Base-by-base conservation (phyloP, 2,113 vertebrate species). In the Pionites leucogaster region DNA sequence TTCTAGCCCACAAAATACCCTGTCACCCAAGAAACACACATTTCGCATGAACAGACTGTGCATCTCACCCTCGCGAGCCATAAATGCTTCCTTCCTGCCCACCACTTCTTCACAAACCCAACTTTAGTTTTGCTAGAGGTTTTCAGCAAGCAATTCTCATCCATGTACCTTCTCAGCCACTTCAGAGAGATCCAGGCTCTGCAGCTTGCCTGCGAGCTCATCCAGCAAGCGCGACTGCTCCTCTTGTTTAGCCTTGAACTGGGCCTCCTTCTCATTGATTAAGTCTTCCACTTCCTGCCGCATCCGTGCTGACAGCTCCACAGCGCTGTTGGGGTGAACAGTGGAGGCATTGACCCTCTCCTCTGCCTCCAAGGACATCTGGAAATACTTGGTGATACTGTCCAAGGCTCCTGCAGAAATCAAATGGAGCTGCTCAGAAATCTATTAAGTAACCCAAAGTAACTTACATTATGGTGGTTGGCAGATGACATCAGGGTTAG, bases 301-400 rank as follows among this genome's bases (percentile, higher is more conserved):
- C 1, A 97, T 97, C 46, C 89, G 65, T 0, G 95, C 96, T 0
- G 99, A 99, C 84, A 98, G 98, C 74, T 98, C 98, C 86, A 99
- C 96, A 0, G 97, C 42, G 39, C 98, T 99, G 41, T 96, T 97
- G 0, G 98, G 92, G 41, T 98, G 91, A 12, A 96, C 90, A 67
- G 98, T 98, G 49, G 99, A 99, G 63, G 98, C 98, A 52, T 99
- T 99, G 29, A 98, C 98, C 88, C 97, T 98, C 68, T 96, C 97
- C 95, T 99, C 99, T 29, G 99, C 99, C 39, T 97, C 98, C 63
- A 98, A 95, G 74, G 99, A 99, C 97, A 98, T 98, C 96, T 99
- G 98, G 96, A 98, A 99, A 93, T 99, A 99, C 96, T 99, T 99
- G 52, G 96, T 98, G 89, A 99, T 97, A 77, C 99, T 99, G 37